Conservation (phyloP, 2,113 vertebrate species). For the Petrocephalus zakoni region DNA sequence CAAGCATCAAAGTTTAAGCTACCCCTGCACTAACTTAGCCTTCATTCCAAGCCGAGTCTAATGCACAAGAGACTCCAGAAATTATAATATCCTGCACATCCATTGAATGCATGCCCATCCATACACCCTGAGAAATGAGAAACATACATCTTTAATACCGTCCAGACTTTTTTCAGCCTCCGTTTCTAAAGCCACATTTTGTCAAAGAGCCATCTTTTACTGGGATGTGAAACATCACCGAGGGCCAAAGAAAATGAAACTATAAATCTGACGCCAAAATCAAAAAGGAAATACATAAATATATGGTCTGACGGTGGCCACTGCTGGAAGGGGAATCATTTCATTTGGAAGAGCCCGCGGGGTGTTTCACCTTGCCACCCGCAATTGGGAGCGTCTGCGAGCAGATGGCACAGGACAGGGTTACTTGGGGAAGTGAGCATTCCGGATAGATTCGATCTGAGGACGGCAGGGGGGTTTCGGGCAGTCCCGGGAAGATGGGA, state of each 20-base stretch:
- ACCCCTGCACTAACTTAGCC: not conserved
- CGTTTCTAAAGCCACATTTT: conserved; percentile 30
- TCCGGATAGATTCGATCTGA: not conserved
- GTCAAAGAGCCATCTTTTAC: conserved; percentile 33
- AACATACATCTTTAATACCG: conserved; percentile 22
- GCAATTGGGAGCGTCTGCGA: conserved; percentile 28
- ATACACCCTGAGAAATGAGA: conserved; percentile 38
- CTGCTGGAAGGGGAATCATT: conserved; percentile 24
- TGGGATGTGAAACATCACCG: conserved; percentile 46
- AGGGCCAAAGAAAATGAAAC: conserved; percentile 57
- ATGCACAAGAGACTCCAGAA: not conserved
- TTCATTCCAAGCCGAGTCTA: not conserved
- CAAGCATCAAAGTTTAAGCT: not conserved
- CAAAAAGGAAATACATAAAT: conserved; percentile 33
- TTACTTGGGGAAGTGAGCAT: not conserved
- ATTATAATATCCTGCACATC: not conserved
- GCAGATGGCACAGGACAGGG: conserved; percentile 23
- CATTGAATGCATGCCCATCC: not conserved
- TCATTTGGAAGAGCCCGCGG: conserved; percentile 24
- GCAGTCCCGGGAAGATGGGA: not conserved
- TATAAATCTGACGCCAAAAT: conserved; percentile 46
- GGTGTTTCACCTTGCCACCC: conserved; percentile 23
- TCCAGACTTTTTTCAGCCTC: not conserved
- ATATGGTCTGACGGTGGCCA: not conserved
- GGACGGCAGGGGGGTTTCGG: not conserved